Evolutionary conservation across 2,888 invertebrate species (phyloP), one percentile per base, ranked within the genome.

Genomic region (Miltochrista miniata): DNA sequence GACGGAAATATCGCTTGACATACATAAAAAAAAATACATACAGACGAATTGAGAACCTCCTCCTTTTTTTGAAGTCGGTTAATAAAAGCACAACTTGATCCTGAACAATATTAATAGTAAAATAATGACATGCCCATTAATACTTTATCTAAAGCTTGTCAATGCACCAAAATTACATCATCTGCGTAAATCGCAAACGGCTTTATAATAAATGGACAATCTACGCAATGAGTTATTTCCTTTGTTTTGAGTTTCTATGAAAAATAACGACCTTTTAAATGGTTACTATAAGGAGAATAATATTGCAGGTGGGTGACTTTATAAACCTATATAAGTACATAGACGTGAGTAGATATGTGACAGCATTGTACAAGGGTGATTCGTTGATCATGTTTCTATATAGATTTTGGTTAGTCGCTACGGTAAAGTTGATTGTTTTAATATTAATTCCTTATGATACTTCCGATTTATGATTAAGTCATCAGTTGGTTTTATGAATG

Each of bases 131-230:
- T 24, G 2, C 5, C 18, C 18, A 24, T n/a, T n/a, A n/a, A n/a
- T n/a, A n/a, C 18, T 33, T 8, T 12, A 34, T 9, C 12, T 11
- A 24, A 37, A 18, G 12, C 9, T 7, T 48, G 41, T 24, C 31
- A 42, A 12, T 12, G 15, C 10, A 49, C 34, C n/a, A 41, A 57
- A 66, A 44, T 53, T 59, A 68, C 68, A 39, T 61, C 64, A 67
- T 8, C 48, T 18, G 44, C 44, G 56, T 49, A 56, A 59, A 38
- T 43, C 39, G 33, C 56, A 65, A 65, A 68, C 59, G 61, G 58
- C 64, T 65, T 67, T 67, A 64, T 67, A 64, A 67, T 67, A 64
- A 58, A 63, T 51, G 48, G 42, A 61, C 53, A 64, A 65, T 65
- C 53, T 51, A 39, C 40, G 13, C 51, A 60, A 68, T 62, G 60